A percentile compares a stretch with the other conserved stretches of the same genome.
Evolutionary conservation across 2,113 vertebrate species (phyloP).

Genomic region (Tragelaphus scriptus): DNA sequence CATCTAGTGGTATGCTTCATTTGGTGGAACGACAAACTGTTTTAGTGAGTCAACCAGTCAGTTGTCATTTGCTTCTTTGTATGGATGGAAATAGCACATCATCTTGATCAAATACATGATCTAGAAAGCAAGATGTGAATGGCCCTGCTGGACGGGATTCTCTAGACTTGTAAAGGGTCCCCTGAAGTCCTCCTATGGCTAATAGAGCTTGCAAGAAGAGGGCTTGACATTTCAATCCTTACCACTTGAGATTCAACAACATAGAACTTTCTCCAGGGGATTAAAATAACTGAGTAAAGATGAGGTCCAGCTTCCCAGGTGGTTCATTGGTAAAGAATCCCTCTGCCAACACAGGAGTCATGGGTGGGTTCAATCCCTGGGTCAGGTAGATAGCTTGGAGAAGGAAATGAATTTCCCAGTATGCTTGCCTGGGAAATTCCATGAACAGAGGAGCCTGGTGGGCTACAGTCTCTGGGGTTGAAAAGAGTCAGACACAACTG

Average conservation of each 20-base stretch:
- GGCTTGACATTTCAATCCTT: background rate
- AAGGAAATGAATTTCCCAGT: background rate
- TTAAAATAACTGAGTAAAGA: background rate
- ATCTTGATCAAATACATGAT: background rate
- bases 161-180: background rate
- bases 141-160: background rate
- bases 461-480: background rate
- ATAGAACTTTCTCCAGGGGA: background rate
- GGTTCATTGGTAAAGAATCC: background rate
- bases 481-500: background rate
- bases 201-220: background rate
- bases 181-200: too few relatives aligned
- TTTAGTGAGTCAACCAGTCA: background rate
- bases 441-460: background rate
- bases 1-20: background rate
- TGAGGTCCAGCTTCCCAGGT: background rate
- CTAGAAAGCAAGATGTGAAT: background rate
- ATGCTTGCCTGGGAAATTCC: background rate
- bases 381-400: background rate
- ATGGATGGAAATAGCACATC: background rate
- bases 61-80: background rate
- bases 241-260: background rate
- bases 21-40: background rate
- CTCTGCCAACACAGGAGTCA: background rate
- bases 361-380: background rate